Base-by-base conservation (phyloP, 1,140 invertebrate species). In the Anastrepha ludens region DNA sequence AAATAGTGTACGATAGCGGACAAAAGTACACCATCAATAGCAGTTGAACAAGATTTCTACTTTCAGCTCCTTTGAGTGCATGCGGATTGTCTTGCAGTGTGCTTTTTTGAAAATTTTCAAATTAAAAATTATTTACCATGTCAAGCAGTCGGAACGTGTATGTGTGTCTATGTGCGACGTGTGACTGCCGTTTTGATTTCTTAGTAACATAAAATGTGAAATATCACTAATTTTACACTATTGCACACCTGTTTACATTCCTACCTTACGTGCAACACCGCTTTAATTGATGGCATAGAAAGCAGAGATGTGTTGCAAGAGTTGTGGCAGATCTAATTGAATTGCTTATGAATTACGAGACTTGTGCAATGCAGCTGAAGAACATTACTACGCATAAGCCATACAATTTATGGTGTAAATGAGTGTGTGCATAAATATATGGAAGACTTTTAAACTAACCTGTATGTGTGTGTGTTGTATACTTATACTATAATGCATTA, bases 111-210 rank as follows among this genome's bases (percentile, higher is more conserved):
- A 85, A 85, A 62, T 20, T 39, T 17, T 20, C 13, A 85, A 62
- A 85, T 85, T 39, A 85, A 59, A 29, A 85, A 85, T 74, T 41
- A 74, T 74, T 74, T 50, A 74, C 47, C 44, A 74, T 47, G 44
- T 41, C 29, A 29, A 74, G 44, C 70, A 47, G 39, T n/a, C 44
- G 44, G 39, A 74, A 74, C 17, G 15, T 74, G 67, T 7, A 74
- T 0, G 29, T 29, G 29, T 29, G 29, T 29, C 29, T 29, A 29
- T 29, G 29, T 29, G 1, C 29, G 29, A 44, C 39, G 67, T 74
- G 70, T 15, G 4, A 50, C n/a, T 74, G 13, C 13, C 39, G 6
- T 7, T 74, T 20, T 15, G 13, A 74, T 29, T 50, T 47, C 70
- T 4, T 29, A 47, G 17, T 11, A 15, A 29, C 44, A 41, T 20